Percentiles rank a stretch among this genome's conserved stretches.
Conservation (phyloP, 2,797 vertebrate species). For the Microcaecilia unicolor region DNA sequence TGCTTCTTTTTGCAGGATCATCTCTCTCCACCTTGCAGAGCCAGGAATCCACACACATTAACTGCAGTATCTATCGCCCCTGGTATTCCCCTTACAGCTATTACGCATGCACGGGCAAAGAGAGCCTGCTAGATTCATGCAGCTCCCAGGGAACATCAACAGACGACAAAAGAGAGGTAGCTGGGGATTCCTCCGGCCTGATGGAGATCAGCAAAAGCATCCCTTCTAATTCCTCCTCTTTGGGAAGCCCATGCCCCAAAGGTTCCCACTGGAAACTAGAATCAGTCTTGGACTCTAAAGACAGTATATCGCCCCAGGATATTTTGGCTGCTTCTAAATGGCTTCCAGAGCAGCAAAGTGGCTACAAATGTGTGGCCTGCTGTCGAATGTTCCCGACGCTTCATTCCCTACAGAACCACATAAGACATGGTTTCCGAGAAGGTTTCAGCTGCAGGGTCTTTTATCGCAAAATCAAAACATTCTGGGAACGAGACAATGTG, state of each 20-base stretch:
- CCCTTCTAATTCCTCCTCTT: conserved; percentile 28
- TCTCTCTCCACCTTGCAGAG: not conserved
- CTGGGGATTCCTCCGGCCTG: not conserved
- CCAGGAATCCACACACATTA: not conserved
- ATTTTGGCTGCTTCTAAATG: conserved; percentile 11
- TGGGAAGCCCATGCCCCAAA: not conserved
- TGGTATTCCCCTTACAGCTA: conserved; percentile 45
- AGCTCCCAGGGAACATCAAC: not conserved
- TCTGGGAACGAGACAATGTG: conserved; percentile 13
- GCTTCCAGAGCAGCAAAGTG: not conserved
- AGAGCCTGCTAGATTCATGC: not conserved
- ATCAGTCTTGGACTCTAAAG: not conserved
- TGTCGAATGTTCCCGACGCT: conserved; percentile 31
- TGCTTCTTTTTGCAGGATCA: conserved; percentile 6
- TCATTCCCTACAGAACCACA: conserved; percentile 19
- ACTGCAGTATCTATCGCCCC: conserved; percentile 28
- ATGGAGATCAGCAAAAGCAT: not conserved
- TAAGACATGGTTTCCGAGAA: conserved; percentile 24
- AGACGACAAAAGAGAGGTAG: not conserved
- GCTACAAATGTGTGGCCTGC: conserved; percentile 22
- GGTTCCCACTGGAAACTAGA: not conserved
- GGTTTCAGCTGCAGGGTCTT: conserved; percentile 36
- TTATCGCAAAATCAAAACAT: conserved; percentile 18
- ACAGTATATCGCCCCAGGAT: conserved; percentile 16
- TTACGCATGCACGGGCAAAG: conserved; percentile 7